Evolutionary conservation across 1,140 invertebrate genomes (phyloP).

Genomic region (Cotesia vestalis): DNA sequence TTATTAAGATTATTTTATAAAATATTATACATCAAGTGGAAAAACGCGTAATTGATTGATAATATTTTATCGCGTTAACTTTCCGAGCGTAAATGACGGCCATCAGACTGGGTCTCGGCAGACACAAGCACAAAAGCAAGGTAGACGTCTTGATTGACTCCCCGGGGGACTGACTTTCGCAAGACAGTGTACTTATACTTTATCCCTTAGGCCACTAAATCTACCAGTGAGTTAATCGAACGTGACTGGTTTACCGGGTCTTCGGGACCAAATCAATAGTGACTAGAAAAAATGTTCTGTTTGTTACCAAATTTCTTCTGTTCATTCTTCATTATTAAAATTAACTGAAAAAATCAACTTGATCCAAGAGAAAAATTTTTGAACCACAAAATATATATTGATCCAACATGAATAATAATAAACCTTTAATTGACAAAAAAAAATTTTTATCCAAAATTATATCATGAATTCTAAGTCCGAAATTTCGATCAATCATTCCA

Average conservation of each 20-base stretch:
- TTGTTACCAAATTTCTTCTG: too few relatives aligned
- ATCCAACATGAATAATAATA: too few relatives aligned
- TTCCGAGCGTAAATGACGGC: constrained; percentile 14
- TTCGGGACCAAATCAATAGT: neutral
- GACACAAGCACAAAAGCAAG: constrained; percentile 46
- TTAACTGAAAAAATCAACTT: too few relatives aligned
- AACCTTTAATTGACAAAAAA: too few relatives aligned
- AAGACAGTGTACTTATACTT: constrained; percentile 56
- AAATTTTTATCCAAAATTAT: too few relatives aligned
- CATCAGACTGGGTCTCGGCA: neutral
- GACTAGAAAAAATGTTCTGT: too few relatives aligned
- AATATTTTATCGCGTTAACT: constrained; percentile 3
- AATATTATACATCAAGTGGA: neutral
- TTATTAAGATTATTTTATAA: too few relatives aligned
- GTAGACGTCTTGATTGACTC: constrained; percentile 66
- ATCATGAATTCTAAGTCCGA: too few relatives aligned
- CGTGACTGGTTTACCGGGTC: constrained; percentile 51
- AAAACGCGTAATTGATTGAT: neutral
- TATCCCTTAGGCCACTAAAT: constrained; percentile 57
- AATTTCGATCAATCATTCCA: too few relatives aligned
- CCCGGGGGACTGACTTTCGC: constrained; percentile 62
- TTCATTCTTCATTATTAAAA: too few relatives aligned
- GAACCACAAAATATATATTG: too few relatives aligned
- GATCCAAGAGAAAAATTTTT: too few relatives aligned
- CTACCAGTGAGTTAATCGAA: constrained; percentile 47